These are phyloP conservation scores for Actinostola sp. DNA, from an alignment of 92 coral and sea anemone species.

Conservation along the genomic window DNA sequence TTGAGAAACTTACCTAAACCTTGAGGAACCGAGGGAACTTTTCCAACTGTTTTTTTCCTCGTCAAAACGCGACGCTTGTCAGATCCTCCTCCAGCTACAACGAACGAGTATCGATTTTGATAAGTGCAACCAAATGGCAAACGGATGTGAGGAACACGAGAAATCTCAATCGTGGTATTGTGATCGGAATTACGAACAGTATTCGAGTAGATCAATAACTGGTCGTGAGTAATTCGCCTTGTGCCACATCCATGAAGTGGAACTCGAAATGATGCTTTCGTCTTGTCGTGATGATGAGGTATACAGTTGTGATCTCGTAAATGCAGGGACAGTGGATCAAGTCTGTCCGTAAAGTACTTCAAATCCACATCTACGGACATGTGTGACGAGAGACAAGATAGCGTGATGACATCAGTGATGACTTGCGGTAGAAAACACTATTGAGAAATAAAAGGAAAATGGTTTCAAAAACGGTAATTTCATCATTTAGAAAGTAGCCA, in stretches of 20 bases:
- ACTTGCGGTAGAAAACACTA: slow-evolving; percentile 3
- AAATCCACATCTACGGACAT: slow-evolving; percentile 56
- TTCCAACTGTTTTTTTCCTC: slow-evolving; percentile 5
- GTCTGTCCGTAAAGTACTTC: slow-evolving; percentile 24
- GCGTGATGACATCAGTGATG: slow-evolving; percentile 23
- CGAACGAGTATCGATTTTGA: slow-evolving; percentile 18
- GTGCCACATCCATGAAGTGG: slow-evolving; percentile 71
- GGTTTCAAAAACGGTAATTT: neutral
- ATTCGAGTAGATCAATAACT: slow-evolving; percentile 49
- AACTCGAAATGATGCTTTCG: slow-evolving; percentile 42
- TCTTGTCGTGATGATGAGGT: slow-evolving; percentile 34
- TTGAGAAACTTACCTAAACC: too few species aligned
- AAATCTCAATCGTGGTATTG: slow-evolving; percentile 20
- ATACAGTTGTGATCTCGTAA: slow-evolving; percentile 45
- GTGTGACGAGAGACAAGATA: slow-evolving; percentile 42
- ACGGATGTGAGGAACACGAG: slow-evolving; percentile 34
- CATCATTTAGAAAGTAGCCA: neutral
- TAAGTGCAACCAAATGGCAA: slow-evolving; percentile 36
- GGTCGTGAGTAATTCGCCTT: slow-evolving; percentile 14
- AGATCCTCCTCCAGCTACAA: slow-evolving; percentile 16
- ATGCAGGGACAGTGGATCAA: slow-evolving; percentile 57
- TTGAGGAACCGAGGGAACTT: neutral
- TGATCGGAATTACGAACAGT: slow-evolving; percentile 44
- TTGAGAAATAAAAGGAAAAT: neutral
- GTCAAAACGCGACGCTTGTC: neutral